Conservation (phyloP, 2,113 vertebrate genomes). For the Pyrgilauda ruficollis region DNA sequence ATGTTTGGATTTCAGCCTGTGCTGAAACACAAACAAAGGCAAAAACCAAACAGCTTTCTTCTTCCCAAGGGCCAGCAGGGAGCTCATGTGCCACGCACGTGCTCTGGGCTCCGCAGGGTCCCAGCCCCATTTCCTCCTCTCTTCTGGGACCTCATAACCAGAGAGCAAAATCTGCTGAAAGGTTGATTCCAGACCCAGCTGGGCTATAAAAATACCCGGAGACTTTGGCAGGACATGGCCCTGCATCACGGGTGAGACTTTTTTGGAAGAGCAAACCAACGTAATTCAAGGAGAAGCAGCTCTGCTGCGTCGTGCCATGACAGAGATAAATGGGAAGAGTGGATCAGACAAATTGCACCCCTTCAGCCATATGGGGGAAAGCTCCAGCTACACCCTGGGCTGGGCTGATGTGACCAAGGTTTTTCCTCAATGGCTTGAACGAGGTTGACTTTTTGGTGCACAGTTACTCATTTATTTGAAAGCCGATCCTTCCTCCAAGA, state of each 20-base stretch:
- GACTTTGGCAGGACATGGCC: background rate
- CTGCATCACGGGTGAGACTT: rapidly evolving
- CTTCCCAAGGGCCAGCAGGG: background rate
- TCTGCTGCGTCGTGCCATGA: background rate
- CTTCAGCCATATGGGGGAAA: background rate
- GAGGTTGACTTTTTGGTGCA: background rate
- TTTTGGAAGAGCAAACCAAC: background rate
- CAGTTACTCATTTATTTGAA: conserved; percentile 13
- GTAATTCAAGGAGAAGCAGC: background rate
- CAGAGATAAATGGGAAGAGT: background rate
- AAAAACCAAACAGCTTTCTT: background rate
- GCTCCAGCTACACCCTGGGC: background rate
- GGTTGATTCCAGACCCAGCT: background rate
- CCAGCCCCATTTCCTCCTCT: background rate
- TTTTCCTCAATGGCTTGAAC: background rate
- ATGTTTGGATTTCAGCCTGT: background rate
- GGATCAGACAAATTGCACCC: background rate
- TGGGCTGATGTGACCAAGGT: background rate
- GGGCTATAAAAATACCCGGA: background rate
- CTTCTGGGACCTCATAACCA: background rate
- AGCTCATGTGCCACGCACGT: background rate
- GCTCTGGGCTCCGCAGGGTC: background rate
- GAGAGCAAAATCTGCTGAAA: background rate
- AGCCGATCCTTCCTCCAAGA: conserved; percentile 29
- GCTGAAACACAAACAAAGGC: background rate